A percentile compares a stretch with the other conserved stretches of the same genome.
Conservation (phyloP, 2,113 vertebrate genomes). For the Cephalopterus ornatus region DNA sequence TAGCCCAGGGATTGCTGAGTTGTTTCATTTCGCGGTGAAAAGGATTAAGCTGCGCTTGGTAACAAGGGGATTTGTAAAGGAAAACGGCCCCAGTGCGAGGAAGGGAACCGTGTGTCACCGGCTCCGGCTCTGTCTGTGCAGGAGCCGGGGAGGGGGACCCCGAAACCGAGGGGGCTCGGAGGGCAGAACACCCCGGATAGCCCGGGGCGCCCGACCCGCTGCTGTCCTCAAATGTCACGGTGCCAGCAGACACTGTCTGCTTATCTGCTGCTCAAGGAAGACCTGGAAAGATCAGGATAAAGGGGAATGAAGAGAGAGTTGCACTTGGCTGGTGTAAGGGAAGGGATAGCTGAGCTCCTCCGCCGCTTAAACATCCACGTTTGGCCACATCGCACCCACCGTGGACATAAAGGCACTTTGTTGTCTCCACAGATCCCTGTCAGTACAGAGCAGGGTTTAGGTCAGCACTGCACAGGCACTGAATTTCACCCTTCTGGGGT, state of each 20-base stretch:
- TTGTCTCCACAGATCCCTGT: not conserved
- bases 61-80: not conserved
- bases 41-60: not conserved
- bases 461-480: not conserved
- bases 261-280: not conserved
- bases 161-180: not conserved
- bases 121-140: not conserved
- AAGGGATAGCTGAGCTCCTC: not conserved
- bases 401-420: not conserved
- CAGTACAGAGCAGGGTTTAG: rapidly evolving
- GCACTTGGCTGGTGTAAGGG: not conserved
- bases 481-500: not conserved
- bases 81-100: not conserved
- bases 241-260: not conserved
- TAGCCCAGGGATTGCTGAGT: not conserved
- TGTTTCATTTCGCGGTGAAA: not conserved
- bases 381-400: not conserved
- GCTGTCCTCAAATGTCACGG: not conserved
- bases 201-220: not conserved
- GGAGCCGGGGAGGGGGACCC: not conserved
- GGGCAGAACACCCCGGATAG: not conserved
- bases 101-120: not conserved
- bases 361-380: not conserved
- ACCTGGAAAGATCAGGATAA: not conserved
- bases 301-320: not conserved